Evolutionary conservation across 2,888 invertebrate genomes (phyloP), one percentile per base, ranked within the genome.

Genomic region (Lycophotia porphyrea): DNA sequence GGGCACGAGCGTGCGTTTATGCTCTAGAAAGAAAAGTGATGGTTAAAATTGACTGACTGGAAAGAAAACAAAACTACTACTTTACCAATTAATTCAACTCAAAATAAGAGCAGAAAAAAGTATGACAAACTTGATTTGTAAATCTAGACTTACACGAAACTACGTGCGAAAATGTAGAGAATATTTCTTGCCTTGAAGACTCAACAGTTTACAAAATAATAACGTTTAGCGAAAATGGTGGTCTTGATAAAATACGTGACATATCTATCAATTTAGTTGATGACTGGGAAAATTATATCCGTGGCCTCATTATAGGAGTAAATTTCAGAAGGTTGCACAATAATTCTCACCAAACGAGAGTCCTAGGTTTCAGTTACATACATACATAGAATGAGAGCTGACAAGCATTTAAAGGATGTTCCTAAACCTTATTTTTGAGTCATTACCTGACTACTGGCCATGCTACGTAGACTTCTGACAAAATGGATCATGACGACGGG

Each of bases 101-200:
- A 78, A 44, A 58, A 21, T 39, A 49, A 34, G 42, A 36, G 13
- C 21, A 63, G 3, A 36, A 21, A 27, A 11, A 44, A 31, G 18
- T 18, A 52, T 44, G 31, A 44, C 5, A 39, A 47, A 71, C 31
- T 55, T 18, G 5, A 5, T 47, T 52, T 9, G 21, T 24, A 52
- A 31, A 61, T 36, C 11, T 27, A 71, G 27, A 80, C 34, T 49
- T 47, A 34, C 27, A 67, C 27, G 15, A 75, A 71, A 64, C 11
- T 78, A 78, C 81, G 81, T 81, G 81, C 52, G 39, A 55, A 67
- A 81, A 68, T 42, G 67, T 55, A 34, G 47, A 55, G 31, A 63
- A 64, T 63, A 42, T 15, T 27, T 36, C n/a, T 27, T n/a, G 39
- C 27, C 1, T 9, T 58, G 36, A 72, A 64, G 15, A 76, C 11